phyloP scores from a whole-genome alignment of 1,140 invertebrate genomes.

The Andricus grossulariae region DNA sequence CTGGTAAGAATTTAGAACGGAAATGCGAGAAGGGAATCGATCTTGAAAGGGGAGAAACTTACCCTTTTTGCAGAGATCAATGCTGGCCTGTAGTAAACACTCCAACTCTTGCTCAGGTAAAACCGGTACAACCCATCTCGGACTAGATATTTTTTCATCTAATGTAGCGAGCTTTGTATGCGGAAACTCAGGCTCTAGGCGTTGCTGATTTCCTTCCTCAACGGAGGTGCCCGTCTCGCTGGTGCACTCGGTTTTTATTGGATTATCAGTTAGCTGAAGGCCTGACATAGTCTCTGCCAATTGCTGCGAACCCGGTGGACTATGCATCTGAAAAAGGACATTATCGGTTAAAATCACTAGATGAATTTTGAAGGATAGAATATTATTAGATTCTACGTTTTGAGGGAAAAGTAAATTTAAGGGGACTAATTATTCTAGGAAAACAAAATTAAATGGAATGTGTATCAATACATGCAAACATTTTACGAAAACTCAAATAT shows the following conservation, averaged over 20 bases:
- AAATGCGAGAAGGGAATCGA: slow-evolving; percentile 16
- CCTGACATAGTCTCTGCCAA: slow-evolving; percentile 71
- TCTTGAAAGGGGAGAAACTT: slow-evolving; percentile 44
- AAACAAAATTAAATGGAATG: too few relatives aligned
- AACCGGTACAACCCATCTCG: slow-evolving; percentile 97
- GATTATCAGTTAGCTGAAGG: slow-evolving; percentile 71
- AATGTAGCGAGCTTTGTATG: slow-evolving; percentile 88
- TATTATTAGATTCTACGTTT: too few relatives aligned
- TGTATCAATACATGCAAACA: too few relatives aligned
- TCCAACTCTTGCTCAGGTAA: slow-evolving; percentile 97
- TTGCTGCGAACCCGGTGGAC: slow-evolving; percentile 74
- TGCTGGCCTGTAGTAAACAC: slow-evolving; percentile 91
- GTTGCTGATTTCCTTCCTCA: slow-evolving; percentile 73
- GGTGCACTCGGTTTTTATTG: slow-evolving; percentile 64
- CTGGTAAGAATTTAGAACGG: not conserved
- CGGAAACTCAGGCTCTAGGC: slow-evolving; percentile 87
- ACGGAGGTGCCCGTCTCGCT: slow-evolving; percentile 61
- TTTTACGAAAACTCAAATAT: too few relatives aligned
- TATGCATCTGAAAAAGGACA: slow-evolving; percentile 65
- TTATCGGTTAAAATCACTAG: slow-evolving; percentile 1
- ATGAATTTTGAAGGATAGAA: not conserved
- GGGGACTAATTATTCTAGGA: too few relatives aligned
- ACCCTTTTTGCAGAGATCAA: slow-evolving; percentile 89
- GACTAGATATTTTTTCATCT: slow-evolving; percentile 96
- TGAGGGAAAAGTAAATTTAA: too few relatives aligned